A percentile compares a stretch with the other conserved stretches of the same genome.
phyloP scores from a whole-genome alignment of 2,113 vertebrate genomes.

The Maccullochella peelii region DNA sequence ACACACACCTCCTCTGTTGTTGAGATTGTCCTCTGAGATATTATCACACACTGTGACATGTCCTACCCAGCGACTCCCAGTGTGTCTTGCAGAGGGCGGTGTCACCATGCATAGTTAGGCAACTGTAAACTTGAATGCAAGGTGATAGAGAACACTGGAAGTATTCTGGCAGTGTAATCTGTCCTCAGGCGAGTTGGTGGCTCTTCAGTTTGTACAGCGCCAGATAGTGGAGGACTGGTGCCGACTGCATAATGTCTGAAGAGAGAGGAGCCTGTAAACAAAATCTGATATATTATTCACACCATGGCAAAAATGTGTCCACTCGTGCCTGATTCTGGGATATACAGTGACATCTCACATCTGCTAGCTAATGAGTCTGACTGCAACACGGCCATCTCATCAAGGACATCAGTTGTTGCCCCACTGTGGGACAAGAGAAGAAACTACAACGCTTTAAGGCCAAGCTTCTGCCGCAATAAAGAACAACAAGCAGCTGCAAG shows the following conservation, averaged over 20 bases:
- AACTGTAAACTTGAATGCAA: slow-evolving; percentile 64
- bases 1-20: slow-evolving; percentile 49
- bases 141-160: slow-evolving; percentile 61
- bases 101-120: slow-evolving; percentile 54
- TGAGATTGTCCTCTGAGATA: slow-evolving; percentile 65
- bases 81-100: slow-evolving; percentile 32
- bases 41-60: slow-evolving; percentile 49
- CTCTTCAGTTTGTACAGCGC: slow-evolving; percentile 34
- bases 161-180: slow-evolving; percentile 42
- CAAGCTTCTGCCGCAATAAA: slow-evolving; percentile 63
- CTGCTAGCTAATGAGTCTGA: slow-evolving; percentile 70
- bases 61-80: slow-evolving; percentile 39
- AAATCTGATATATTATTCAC: slow-evolving; percentile 74
- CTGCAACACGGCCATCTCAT: slow-evolving; percentile 60
- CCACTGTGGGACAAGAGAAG: slow-evolving; percentile 48
- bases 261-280: slow-evolving; percentile 61
- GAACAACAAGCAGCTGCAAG: slow-evolving; percentile 74
- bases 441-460: slow-evolving; percentile 51
- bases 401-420: slow-evolving; percentile 64
- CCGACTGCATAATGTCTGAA: slow-evolving; percentile 63
- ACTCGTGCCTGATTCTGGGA: slow-evolving; percentile 62
- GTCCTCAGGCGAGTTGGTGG: slow-evolving; percentile 55
- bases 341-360: slow-evolving; percentile 64
- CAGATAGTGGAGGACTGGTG: slow-evolving; percentile 50
- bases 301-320: slow-evolving; percentile 58